phyloP scores from a whole-genome alignment of 1,140 invertebrate genomes.

The Drosophila auraria region DNA sequence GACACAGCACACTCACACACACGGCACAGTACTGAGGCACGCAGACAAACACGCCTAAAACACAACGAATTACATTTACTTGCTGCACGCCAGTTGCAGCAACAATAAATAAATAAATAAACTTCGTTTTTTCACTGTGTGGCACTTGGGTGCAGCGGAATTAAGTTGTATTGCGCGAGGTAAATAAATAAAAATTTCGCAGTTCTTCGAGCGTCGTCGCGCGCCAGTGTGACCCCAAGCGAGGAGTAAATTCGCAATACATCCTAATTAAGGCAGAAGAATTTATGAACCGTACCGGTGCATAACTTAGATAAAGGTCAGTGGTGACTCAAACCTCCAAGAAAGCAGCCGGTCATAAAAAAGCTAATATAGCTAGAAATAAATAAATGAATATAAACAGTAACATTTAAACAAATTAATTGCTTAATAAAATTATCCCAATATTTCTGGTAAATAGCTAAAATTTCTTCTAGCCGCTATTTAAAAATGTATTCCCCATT shows the following conservation, averaged over 20 bases:
- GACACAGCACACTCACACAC: constrained; percentile 43
- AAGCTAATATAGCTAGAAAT: too few relatives aligned
- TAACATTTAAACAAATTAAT: too few relatives aligned
- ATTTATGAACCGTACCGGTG: background rate
- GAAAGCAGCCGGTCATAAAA: background rate
- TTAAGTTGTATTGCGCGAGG: constrained; percentile 27
- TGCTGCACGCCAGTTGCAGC: constrained; percentile 24
- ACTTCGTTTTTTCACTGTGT: constrained; percentile 5
- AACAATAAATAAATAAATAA: constrained; percentile 43
- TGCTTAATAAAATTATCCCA: too few relatives aligned
- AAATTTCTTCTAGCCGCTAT: too few relatives aligned
- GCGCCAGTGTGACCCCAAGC: constrained; percentile 27
- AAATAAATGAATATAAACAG: too few relatives aligned
- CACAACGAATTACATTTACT: constrained; percentile 18
- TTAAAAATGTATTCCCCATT: too few relatives aligned
- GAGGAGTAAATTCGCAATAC: background rate
- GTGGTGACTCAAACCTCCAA: background rate
- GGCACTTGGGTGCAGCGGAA: constrained; percentile 27
- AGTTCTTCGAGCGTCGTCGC: constrained; percentile 31
- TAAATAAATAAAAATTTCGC: constrained; percentile 67
- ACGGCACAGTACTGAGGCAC: constrained; percentile 30
- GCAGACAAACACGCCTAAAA: constrained; percentile 16
- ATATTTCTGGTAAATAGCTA: too few relatives aligned
- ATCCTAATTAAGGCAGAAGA: background rate
- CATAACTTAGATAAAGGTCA: background rate